Evolutionary conservation across 2,888 invertebrate genomes (phyloP).

Genomic region (Acanthosepion esculentum): DNA sequence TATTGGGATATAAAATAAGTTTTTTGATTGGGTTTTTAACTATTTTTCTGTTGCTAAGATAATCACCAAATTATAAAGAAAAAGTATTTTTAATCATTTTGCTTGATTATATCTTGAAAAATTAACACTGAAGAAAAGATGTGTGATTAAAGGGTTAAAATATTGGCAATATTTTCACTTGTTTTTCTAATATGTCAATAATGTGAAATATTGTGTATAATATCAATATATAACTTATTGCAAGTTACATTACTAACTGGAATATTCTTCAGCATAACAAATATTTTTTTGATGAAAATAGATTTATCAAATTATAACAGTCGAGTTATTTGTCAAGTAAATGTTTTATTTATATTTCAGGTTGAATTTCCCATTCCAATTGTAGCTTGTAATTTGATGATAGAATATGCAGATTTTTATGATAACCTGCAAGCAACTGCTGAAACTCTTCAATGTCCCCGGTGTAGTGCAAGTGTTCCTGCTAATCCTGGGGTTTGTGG

Average conservation of each 20-base stretch:
- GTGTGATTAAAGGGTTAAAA: background rate
- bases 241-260: background rate
- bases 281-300: background rate
- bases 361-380: constrained; percentile 97
- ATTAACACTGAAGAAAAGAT: background rate
- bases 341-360: constrained; percentile 57
- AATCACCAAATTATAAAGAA: too few species aligned
- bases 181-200: background rate
- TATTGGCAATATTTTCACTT: background rate
- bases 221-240: background rate
- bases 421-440: constrained; percentile 89
- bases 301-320: background rate
- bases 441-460: constrained; percentile 94
- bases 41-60: background rate
- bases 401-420: constrained; percentile 98
- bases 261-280: background rate
- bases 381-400: constrained; percentile 97
- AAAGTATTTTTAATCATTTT: background rate
- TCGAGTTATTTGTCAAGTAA: background rate
- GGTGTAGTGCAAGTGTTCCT: constrained; percentile 96
- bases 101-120: background rate
- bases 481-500: constrained; percentile 98
- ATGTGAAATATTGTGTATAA: background rate
- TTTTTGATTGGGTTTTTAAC: background rate
- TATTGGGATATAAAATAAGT: background rate